phyloP scores from a whole-genome alignment of 2,888 invertebrate species.

The Galeruca laticollis region DNA sequence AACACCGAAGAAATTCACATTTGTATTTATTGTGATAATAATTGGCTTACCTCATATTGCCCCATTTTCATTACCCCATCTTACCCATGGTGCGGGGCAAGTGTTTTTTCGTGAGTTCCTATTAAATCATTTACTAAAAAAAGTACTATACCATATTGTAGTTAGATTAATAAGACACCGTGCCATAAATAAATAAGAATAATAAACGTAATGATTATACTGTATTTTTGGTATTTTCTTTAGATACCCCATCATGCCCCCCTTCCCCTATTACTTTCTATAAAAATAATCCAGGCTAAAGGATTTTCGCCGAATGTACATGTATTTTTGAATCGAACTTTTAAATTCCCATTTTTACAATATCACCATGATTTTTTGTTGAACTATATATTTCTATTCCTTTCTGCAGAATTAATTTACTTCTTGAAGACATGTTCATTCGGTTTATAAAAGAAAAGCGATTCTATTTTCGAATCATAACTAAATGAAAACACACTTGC shows the following conservation, averaged over 20 bases:
- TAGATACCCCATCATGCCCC: constrained; percentile 5
- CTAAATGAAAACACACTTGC: too few relatives aligned
- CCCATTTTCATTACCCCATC: constrained; percentile 12
- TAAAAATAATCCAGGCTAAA: too few relatives aligned
- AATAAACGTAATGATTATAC: not conserved
- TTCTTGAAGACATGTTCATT: too few relatives aligned
- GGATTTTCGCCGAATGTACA: too few relatives aligned
- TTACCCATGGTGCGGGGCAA: not conserved
- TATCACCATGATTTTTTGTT: too few relatives aligned
- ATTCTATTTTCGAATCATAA: too few relatives aligned
- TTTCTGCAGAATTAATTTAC: too few relatives aligned
- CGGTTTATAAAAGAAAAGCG: too few relatives aligned
- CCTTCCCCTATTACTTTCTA: too few relatives aligned
- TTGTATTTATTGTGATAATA: not conserved
- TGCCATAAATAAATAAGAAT: constrained; percentile 6
- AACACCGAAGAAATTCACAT: constrained; percentile 5
- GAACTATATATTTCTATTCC: too few relatives aligned
- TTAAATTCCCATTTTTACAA: too few relatives aligned
- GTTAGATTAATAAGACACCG: constrained; percentile 2
- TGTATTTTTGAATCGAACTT: too few relatives aligned
- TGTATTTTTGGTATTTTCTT: constrained; percentile 9
- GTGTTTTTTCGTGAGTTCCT: not conserved
- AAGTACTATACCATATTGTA: not conserved
- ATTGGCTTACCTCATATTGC: not conserved
- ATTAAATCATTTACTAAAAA: not conserved